Evolutionary conservation across 1,140 invertebrate genomes (phyloP).

Genomic region (Dolichoris vasculosae): DNA sequence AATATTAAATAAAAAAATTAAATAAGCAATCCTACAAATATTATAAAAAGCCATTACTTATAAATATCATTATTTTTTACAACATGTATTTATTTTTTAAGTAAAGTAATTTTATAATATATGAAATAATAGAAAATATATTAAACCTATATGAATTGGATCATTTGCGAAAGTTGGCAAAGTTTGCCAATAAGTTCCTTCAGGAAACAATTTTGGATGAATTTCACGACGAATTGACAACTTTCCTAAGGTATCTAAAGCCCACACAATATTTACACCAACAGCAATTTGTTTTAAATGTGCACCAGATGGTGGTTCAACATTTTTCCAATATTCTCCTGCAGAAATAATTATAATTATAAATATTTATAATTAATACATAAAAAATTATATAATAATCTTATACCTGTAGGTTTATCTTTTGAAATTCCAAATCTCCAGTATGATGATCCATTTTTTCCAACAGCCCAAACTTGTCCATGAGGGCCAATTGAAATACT

Average conservation of each 20-base stretch:
- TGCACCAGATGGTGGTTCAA: conserved; percentile 79
- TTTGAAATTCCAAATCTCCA: conserved; percentile 82
- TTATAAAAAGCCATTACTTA: conserved; percentile 27
- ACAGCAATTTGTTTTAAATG: conserved; percentile 86
- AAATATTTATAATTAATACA: background rate
- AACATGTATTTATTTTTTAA: conserved; percentile 34
- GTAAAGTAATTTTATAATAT: conserved; percentile 57
- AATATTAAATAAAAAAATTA: too few relatives aligned
- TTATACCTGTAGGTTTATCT: conserved; percentile 78
- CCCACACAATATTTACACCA: conserved; percentile 82
- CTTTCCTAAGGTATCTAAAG: conserved; percentile 78
- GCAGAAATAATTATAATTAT: conserved; percentile 23
- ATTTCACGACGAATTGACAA: conserved; percentile 82
- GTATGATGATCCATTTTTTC: conserved; percentile 88
- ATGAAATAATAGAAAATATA: conserved; percentile 29
- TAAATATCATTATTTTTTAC: conserved; percentile 25
- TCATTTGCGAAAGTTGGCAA: conserved; percentile 77
- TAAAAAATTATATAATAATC: conserved; percentile 12
- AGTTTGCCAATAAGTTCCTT: conserved; percentile 84
- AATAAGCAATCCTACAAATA: too few relatives aligned
- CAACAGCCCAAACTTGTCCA: conserved; percentile 88
- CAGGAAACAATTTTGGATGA: conserved; percentile 79
- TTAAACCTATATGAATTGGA: conserved; percentile 76
- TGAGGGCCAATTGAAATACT: conserved; percentile 82
- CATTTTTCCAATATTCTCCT: conserved; percentile 78